These are phyloP conservation scores for Epistrophella euchroma DNA, from an alignment of 2,888 invertebrate species.

Conservation along the genomic window DNA sequence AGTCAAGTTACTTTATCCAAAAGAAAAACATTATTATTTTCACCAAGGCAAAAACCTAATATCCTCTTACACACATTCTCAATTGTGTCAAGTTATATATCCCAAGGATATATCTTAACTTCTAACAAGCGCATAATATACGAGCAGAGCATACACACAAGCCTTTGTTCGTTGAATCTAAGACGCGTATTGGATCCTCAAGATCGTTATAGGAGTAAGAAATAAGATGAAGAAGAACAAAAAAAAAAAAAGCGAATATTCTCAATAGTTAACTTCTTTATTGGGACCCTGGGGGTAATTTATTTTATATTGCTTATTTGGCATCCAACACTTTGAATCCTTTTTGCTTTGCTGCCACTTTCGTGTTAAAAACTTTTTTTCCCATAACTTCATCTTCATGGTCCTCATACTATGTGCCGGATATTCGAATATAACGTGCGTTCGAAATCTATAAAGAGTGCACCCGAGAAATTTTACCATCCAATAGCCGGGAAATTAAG, in stretches of 20 bases:
- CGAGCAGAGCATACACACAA: background rate
- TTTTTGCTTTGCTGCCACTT: background rate
- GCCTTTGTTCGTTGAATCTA: conserved; percentile 24
- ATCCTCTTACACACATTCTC: background rate
- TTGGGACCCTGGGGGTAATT: conserved; percentile 44
- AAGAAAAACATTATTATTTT: conserved; percentile 1
- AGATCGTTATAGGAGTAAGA: conserved; percentile 24
- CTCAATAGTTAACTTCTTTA: conserved; percentile 46
- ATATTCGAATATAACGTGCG: conserved; percentile 41
- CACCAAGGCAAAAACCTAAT: background rate
- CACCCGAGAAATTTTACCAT: conserved; percentile 33
- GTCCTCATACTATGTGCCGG: background rate
- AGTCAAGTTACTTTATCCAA: background rate
- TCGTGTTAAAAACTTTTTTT: conserved; percentile 10
- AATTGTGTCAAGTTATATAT: conserved; percentile 9
- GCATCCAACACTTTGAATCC: background rate
- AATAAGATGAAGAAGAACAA: conserved; percentile 7
- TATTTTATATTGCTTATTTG: conserved; percentile 50
- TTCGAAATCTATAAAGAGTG: background rate
- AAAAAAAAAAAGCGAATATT: conserved; percentile 11
- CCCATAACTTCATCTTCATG: conserved; percentile 34
- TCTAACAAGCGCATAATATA: background rate
- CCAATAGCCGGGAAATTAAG: conserved; percentile 50
- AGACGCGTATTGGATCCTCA: conserved; percentile 46
- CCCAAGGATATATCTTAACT: conserved; percentile 23